These are phyloP conservation scores for Contarinia nasturtii DNA, from an alignment of 1,140 invertebrate species.

Conservation along the genomic window DNA sequence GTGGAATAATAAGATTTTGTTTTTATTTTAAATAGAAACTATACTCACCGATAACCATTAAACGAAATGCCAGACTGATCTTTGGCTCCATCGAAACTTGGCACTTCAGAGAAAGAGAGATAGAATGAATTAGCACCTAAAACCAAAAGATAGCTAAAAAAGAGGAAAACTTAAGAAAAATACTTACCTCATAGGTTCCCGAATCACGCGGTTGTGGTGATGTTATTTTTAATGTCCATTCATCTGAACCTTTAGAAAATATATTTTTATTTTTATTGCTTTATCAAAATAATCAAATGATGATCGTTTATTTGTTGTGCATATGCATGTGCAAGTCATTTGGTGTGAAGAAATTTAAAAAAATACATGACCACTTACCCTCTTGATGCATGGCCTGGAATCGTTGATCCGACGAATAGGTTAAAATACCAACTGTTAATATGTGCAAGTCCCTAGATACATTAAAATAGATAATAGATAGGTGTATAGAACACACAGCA, in stretches of 20 bases:
- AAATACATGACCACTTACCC: no score
- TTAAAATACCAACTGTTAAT: constrained; percentile 50
- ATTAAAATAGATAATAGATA: no score
- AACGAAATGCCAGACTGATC: constrained; percentile 57
- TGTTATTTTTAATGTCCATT: constrained; percentile 68
- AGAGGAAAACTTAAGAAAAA: constrained; percentile 12
- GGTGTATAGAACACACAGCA: no score
- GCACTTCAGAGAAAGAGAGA: no score
- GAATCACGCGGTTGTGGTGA: constrained; percentile 60
- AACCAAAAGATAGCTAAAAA: constrained; percentile 37
- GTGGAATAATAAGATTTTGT: not conserved
- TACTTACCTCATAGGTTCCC: constrained; percentile 58
- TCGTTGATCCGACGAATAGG: constrained; percentile 57
- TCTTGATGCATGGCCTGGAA: constrained; percentile 61
- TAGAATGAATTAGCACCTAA: no score
- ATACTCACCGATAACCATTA: constrained; percentile 64
- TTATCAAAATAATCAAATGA: no score
- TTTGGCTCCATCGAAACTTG: constrained; percentile 76
- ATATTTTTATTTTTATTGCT: no score
- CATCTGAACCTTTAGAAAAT: no score
- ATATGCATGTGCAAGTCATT: no score
- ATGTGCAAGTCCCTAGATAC: constrained; percentile 58
- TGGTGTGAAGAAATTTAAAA: no score
- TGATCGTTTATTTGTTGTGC: no score
- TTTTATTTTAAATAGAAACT: not conserved